Evolutionary conservation across 2,113 vertebrate species (phyloP).

Genomic region (Ciconia stormi): DNA sequence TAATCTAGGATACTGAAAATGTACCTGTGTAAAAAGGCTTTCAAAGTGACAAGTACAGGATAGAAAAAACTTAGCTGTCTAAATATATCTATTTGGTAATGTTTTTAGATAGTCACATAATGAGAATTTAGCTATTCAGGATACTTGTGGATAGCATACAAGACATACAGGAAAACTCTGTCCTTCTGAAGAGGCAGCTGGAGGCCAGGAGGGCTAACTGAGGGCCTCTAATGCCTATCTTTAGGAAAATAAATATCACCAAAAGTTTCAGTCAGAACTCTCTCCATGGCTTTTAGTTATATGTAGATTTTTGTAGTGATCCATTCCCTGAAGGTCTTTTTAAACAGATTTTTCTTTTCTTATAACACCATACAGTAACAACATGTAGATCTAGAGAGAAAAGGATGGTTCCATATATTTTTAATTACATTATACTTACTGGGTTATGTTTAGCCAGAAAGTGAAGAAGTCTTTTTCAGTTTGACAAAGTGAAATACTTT

Average conservation of each 20-base stretch:
- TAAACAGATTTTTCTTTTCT: neutral
- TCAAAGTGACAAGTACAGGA: neutral
- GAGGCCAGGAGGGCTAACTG: neutral
- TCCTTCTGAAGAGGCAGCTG: neutral
- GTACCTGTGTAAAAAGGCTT: neutral
- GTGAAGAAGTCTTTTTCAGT: neutral
- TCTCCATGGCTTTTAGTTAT: neutral
- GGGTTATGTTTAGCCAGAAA: neutral
- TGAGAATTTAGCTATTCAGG: neutral
- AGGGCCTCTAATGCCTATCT: neutral
- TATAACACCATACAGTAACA: neutral
- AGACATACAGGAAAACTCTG: neutral
- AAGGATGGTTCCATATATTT: neutral
- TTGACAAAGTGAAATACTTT: neutral
- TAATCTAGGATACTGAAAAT: neutral
- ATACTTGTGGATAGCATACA: neutral
- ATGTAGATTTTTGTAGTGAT: neutral
- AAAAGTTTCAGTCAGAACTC: neutral
- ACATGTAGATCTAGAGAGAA: neutral
- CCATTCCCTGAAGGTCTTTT: neutral
- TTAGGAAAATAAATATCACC: neutral
- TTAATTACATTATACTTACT: neutral
- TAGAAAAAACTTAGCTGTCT: neutral
- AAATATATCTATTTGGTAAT: neutral
- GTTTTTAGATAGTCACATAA: neutral